Conservation (phyloP, 2,113 vertebrate genomes). For the Aramus guarauna region DNA sequence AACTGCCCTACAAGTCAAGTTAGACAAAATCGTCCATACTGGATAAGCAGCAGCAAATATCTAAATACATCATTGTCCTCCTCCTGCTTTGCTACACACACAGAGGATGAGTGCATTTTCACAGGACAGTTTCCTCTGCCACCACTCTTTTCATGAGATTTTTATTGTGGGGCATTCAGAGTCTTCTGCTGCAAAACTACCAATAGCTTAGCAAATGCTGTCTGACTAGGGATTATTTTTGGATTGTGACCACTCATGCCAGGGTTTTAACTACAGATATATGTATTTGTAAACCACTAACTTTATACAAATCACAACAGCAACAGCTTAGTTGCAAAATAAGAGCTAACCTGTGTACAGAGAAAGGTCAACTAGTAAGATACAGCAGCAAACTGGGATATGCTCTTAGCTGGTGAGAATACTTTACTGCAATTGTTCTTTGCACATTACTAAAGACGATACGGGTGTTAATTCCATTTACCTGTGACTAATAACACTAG, state of each 20-base stretch:
- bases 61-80: background rate
- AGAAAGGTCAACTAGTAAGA: background rate
- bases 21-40: background rate
- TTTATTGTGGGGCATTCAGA: background rate
- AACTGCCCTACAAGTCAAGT: background rate
- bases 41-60: background rate
- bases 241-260: fast-evolving
- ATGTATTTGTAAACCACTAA: fast-evolving
- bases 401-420: background rate
- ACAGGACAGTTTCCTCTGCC: background rate
- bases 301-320: background rate
- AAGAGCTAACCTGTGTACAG: background rate
- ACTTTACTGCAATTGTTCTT: background rate
- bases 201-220: no score
- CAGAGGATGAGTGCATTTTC: background rate
- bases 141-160: background rate
- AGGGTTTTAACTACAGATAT: background rate
- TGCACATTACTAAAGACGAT: background rate
- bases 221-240: background rate
- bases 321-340: background rate
- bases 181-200: background rate
- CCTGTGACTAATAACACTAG: background rate
- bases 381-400: background rate
- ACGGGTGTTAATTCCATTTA: background rate
- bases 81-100: background rate